phyloP scores from a whole-genome alignment of 2,113 vertebrate species.

The Corythaeola cristata region DNA sequence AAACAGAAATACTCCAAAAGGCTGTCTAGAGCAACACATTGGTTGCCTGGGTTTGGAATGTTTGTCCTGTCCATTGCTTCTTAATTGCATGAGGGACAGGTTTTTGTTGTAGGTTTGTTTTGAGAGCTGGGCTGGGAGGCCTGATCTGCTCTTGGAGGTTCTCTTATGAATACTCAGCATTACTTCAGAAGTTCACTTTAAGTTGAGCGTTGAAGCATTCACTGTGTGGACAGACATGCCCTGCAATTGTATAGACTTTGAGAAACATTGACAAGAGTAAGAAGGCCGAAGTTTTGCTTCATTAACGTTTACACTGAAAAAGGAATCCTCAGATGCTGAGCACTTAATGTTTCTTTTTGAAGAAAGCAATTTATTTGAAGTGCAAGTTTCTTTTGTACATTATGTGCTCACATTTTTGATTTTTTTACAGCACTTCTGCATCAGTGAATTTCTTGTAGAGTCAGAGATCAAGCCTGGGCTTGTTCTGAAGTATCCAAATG shows the following conservation, averaged over 20 bases:
- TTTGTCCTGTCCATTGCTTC: not conserved
- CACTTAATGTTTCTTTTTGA: slow-evolving; percentile 52
- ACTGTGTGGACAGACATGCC: not conserved
- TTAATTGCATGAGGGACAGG: not conserved
- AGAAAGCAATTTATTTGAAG: slow-evolving; percentile 58
- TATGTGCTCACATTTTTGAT: slow-evolving; percentile 3
- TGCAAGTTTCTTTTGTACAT: slow-evolving; percentile 27
- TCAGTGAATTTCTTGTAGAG: slow-evolving; percentile 16
- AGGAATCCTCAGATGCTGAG: slow-evolving; percentile 48
- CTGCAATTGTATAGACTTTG: not conserved
- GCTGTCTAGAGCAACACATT: not conserved
- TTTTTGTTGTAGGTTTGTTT: not conserved
- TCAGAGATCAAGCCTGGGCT: slow-evolving; percentile 35
- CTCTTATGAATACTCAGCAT: not conserved
- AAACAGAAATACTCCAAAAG: not conserved
- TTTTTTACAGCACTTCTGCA: not conserved
- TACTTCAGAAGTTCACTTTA: not conserved
- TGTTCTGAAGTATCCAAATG: slow-evolving; percentile 65
- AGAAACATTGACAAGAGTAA: not conserved
- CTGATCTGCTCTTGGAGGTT: not conserved
- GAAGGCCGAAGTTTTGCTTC: not conserved
- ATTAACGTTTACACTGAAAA: slow-evolving; percentile 38
- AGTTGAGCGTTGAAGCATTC: not conserved
- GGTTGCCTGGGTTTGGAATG: not conserved
- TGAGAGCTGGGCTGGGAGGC: not conserved